Conservation (phyloP, 2,797 vertebrate genomes). For the Trichosurus vulpecula region DNA sequence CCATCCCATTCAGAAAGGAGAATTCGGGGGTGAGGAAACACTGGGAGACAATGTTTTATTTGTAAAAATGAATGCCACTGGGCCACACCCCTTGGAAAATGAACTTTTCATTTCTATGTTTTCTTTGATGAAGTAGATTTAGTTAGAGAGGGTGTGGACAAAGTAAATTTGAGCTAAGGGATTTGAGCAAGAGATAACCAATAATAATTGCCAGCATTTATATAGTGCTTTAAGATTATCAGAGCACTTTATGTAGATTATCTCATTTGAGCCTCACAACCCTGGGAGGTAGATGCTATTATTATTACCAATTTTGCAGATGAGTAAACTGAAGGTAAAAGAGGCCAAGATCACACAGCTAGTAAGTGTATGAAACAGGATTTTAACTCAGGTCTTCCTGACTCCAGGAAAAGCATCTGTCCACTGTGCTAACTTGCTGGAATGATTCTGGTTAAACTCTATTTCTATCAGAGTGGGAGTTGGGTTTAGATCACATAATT, state of each 20-base stretch:
- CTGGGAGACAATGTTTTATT: background rate
- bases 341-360: background rate
- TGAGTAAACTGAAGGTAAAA: background rate
- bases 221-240: background rate
- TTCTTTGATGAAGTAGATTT: background rate
- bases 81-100: background rate
- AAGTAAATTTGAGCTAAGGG: background rate
- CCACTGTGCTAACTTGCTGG: background rate
- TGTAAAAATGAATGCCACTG: slow-evolving; percentile 7
- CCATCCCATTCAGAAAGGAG: background rate
- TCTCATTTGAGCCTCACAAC: background rate
- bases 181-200: background rate
- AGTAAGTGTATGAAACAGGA: background rate
- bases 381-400: background rate
- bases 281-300: background rate
- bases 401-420: background rate
- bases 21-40: background rate
- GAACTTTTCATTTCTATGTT: background rate
- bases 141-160: background rate
- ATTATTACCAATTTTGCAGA: background rate
- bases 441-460: background rate
- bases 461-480: background rate
- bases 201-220: too few species aligned
- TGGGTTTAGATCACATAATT: background rate
- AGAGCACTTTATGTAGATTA: background rate